phyloP scores from a whole-genome alignment of 1,140 invertebrate species.

The Dufourea novaeangliae region DNA sequence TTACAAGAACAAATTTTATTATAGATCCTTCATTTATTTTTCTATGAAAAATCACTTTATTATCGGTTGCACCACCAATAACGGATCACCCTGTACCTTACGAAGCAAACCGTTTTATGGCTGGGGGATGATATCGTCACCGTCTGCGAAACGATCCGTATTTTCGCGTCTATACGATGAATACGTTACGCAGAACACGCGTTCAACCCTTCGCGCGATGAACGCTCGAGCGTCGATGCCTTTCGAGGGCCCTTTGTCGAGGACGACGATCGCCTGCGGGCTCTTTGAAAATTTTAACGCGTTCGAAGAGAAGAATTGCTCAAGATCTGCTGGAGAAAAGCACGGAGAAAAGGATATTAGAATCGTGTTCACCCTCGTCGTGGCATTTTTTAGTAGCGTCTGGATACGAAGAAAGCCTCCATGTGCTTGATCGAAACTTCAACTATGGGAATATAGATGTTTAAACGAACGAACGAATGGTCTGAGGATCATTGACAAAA shows the following conservation, averaged over 20 bases:
- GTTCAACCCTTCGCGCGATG: not conserved
- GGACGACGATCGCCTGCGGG: conserved; percentile 9
- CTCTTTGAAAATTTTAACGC: conserved; percentile 37
- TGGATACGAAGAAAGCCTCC: conserved; percentile 2
- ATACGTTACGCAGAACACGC: not conserved
- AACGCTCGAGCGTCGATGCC: not conserved
- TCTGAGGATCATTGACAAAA: not conserved
- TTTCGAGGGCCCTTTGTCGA: not conserved
- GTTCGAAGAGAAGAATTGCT: conserved; percentile 17
- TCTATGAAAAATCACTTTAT: no score
- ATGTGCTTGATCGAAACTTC: no score
- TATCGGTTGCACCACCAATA: not conserved
- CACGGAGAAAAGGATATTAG: not conserved
- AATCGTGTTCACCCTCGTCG: conserved; percentile 13
- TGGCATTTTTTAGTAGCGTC: conserved; percentile 31
- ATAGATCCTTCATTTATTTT: no score
- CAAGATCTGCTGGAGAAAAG: not conserved
- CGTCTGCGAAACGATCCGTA: not conserved
- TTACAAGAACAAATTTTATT: no score
- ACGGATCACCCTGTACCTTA: no score
- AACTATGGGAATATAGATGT: not conserved
- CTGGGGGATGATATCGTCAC: not conserved
- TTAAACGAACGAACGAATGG: not conserved
- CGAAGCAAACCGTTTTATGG: not conserved
- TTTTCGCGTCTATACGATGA: not conserved